phyloP scores from a whole-genome alignment of 2,888 invertebrate species.

The Drosophila pegasa region DNA sequence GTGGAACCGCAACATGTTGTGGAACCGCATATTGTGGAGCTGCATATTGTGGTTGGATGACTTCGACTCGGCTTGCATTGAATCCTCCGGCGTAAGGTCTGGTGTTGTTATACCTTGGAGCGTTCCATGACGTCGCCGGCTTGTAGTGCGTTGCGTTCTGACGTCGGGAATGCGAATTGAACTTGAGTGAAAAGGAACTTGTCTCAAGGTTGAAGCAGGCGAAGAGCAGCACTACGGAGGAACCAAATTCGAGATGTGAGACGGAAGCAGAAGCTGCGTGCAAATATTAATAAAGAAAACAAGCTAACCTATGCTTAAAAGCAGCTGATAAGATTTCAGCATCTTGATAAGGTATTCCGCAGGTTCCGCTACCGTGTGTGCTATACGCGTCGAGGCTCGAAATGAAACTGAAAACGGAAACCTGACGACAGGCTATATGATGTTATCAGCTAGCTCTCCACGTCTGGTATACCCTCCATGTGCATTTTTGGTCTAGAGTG shows the following conservation, averaged over 20 bases:
- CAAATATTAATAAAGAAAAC: conserved; percentile 9
- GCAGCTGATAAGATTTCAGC: conserved; percentile 53
- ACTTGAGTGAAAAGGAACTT: conserved; percentile 17
- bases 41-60: too few relatives aligned
- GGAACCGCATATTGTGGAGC: conserved; percentile 2
- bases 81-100: neutral
- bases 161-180: conserved; percentile 5
- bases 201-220: conserved; percentile 33
- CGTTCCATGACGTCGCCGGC: conserved; percentile 33
- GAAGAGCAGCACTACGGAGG: conserved; percentile 42
- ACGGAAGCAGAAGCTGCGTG: conserved; percentile 1
- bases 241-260: neutral
- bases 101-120: conserved; percentile 12
- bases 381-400: conserved; percentile 24
- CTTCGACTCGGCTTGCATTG: neutral
- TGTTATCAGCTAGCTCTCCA: conserved; percentile 36
- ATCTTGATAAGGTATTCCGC: conserved; percentile 27
- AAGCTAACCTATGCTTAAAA: conserved; percentile 51
- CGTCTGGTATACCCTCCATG: neutral
- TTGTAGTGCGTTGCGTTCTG: conserved; percentile 39
- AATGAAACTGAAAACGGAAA: conserved; percentile 44
- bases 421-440: neutral
- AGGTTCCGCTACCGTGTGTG: conserved; percentile 7
- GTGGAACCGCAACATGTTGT: too few relatives aligned
- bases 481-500: neutral